Base-by-base conservation (phyloP, 1,140 invertebrate genomes). In the Achatina immaculata region DNA sequence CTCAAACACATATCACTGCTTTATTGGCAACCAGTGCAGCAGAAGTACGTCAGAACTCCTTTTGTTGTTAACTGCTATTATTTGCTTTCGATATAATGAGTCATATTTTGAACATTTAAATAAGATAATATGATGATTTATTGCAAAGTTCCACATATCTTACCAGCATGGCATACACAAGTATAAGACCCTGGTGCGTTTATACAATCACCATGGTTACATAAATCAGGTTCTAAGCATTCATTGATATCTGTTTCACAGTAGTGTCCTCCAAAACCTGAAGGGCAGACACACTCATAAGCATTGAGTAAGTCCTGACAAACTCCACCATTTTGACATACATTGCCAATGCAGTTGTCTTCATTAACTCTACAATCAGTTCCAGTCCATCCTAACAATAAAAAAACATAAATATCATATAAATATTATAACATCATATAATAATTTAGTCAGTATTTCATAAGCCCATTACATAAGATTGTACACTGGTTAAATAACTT, bases 331-430 rank as follows among this genome's bases (percentile, higher is more conserved):
- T 88, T 85, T 0, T 78, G 69, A 75, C 89, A 90, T 16, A 85
- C 84, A 38, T 71, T 69, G 31, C 38, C 71, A 28, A n/a, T 48
- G 65, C 86, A 87, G 68, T 85, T 83, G 78, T 87, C 80, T 19
- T 84, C 96, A 87, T 98, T 98, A 65, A 95, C 95, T 24, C 96
- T 94, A 91, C 98, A 99, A 81, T 94, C 92, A 45, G 94, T 91
- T 43, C 86, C 85, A 11, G 69, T 81, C 76, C 82, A 99, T 0
- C 98, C 98, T 88, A 96, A 94, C 7, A 40, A 40, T 6, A 36
- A 36, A 36, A 65, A 7, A 7, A 36, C 9, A n/a, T n/a, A 36
- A 36, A 36, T 19, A n/a, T n/a, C n/a, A n/a, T 14, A 55, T 14
- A 55, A n/a, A 55, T 14, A 55, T 14, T 14, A n/a, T 55, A n/a